Evolutionary conservation across 2,888 invertebrate genomes (phyloP), one percentile per base, ranked within the genome.

Genomic region (Oscheius sp.): DNA sequence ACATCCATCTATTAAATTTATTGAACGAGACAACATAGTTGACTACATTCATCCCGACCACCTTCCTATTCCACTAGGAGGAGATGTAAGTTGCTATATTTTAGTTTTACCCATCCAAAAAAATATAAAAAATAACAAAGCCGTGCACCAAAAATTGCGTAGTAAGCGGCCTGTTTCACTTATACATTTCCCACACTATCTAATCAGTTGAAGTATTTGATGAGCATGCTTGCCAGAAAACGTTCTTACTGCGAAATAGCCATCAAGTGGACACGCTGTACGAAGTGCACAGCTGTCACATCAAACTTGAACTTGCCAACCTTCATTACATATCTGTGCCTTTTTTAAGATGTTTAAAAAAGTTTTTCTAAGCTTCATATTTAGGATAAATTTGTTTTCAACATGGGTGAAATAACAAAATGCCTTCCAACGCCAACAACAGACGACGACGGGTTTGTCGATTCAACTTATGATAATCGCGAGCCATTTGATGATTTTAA

Each of bases 31-130:
- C 47, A 71, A 69, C 67, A 71, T 80, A 56, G 61, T 65, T 51
- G 74, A 82, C 59, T 81, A 75, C 72, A 70, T 83, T 26, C 69
- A 70, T 30, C 68, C 73, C 24, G 54, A 62, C 28, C 67, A 68
- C 63, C 71, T 82, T 45, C 77, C 78, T 22, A 64, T 67, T 26
- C 75, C 75, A 50, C 75, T 80, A 72, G 81, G 80, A 47, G 83
- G 83, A 51, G 69, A 73, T 66, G 83, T 83, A 45, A 68, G 77
- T 73, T 64, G 30, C 30, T 4, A 8, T 32, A 14, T 20, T n/a
- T 20, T 20, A 6, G 56, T 56, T 41, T 4, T 3, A 17, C n/a
- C 12, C 20, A 14, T 36, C 4, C 41, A 41, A 41, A 20, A 41
- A 41, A 41, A 41, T 41, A 41, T 3, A n/a, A n/a, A n/a, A n/a